These are phyloP conservation scores for Agriopis aurantiaria DNA, from an alignment of 2,888 invertebrate genomes.

Conservation along the genomic window DNA sequence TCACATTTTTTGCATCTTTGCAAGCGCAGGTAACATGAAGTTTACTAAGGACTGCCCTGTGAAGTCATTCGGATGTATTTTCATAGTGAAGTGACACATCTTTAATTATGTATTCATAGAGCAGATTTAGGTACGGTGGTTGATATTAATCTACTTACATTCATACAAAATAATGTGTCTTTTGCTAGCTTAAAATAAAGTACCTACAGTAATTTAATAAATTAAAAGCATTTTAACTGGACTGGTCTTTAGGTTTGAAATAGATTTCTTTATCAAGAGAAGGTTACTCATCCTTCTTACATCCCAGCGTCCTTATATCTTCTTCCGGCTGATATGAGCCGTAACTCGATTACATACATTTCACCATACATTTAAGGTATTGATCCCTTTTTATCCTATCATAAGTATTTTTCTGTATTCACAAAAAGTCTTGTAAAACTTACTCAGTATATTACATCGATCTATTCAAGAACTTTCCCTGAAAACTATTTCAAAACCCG, in stretches of 20 bases:
- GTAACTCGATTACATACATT: conserved; percentile 40
- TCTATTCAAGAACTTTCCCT: conserved; percentile 57
- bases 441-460: conserved; percentile 61
- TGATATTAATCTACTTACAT: conserved; percentile 56
- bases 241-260: conserved; percentile 79
- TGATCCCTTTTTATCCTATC: conserved; percentile 80
- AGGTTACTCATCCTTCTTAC: conserved; percentile 32
- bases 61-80: neutral
- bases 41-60: conserved; percentile 3
- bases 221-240: conserved; percentile 70
- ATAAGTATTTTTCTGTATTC: conserved; percentile 69
- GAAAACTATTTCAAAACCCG: conserved; percentile 82
- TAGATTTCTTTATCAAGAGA: conserved; percentile 67
- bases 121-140: conserved; percentile 59
- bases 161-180: conserved; percentile 71
- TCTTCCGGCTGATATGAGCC: conserved; percentile 21
- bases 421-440: conserved; percentile 58
- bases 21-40: conserved; percentile 60
- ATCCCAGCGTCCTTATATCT: conserved; percentile 20
- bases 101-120: neutral
- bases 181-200: conserved; percentile 61
- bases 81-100: neutral
- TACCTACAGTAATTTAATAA: conserved; percentile 54
- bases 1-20: conserved; percentile 64
- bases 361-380: conserved; percentile 61